Conservation (phyloP, 1,140 invertebrate species). For the Trichomalopsis sarcophagae region DNA sequence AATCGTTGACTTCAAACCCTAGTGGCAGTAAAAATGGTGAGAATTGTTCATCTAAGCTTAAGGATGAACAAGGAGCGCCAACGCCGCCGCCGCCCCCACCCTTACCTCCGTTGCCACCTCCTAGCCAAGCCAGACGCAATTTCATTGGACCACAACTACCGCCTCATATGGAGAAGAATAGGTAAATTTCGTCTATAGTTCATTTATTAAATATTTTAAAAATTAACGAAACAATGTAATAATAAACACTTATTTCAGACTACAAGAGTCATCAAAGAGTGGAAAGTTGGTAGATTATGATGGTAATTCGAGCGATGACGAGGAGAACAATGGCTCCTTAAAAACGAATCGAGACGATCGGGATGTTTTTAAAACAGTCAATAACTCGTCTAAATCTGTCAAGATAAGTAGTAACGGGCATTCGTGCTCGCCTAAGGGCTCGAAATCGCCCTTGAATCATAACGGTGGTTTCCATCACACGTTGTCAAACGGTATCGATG, state of each 20-base stretch:
- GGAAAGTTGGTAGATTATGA: constrained; percentile 71
- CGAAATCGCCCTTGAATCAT: constrained; percentile 25
- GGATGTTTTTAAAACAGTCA: constrained; percentile 15
- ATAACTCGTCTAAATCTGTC: constrained; percentile 19
- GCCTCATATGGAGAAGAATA: constrained; percentile 63
- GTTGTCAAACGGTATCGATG: constrained; percentile 11
- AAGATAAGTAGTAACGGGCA: constrained; percentile 32
- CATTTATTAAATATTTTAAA: background rate
- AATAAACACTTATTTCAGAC: constrained; percentile 28
- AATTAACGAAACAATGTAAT: background rate
- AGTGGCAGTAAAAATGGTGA: constrained; percentile 2
- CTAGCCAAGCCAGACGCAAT: constrained; percentile 55
- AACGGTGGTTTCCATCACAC: constrained; percentile 27
- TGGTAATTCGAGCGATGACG: constrained; percentile 70
- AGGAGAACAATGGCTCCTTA: constrained; percentile 56
- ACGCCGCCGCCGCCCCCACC: constrained; percentile 38
- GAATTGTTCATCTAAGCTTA: background rate
- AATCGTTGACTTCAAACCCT: constrained; percentile 53
- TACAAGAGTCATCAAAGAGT: constrained; percentile 50
- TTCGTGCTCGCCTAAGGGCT: constrained; percentile 6
- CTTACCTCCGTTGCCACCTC: constrained; percentile 26
- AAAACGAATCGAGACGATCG: background rate
- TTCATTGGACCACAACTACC: constrained; percentile 69
- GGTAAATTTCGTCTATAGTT: constrained; percentile 13
- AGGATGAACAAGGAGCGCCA: constrained; percentile 41